Percentiles rank a stretch among this genome's conserved stretches.
phyloP scores from a whole-genome alignment of 2,113 vertebrate genomes.

The Phodopus roborovskii region DNA sequence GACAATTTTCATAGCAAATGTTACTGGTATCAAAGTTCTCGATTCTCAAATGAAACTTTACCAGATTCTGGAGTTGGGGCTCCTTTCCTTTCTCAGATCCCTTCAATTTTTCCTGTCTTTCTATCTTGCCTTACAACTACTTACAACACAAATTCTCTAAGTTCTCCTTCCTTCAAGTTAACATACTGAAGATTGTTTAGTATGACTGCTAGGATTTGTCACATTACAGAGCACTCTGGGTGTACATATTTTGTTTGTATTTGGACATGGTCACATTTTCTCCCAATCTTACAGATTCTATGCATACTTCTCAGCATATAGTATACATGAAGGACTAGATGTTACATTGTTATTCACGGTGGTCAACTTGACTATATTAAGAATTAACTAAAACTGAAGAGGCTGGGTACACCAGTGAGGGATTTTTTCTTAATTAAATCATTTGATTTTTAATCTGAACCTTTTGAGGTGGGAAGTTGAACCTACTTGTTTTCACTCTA shows the following conservation, averaged over 20 bases:
- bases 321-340: neutral
- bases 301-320: neutral
- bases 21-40: neutral
- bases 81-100: neutral
- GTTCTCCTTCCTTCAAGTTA: neutral
- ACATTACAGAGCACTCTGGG: neutral
- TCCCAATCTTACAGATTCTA: neutral
- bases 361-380: neutral
- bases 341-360: neutral
- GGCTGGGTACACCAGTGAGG: neutral
- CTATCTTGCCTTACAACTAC: neutral
- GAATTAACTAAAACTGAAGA: neutral
- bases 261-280: neutral
- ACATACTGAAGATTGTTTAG: neutral
- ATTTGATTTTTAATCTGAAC: neutral
- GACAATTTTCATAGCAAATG: neutral
- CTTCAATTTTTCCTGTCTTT: neutral
- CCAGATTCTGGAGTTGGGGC: no score
- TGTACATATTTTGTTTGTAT: conserved; percentile 6
- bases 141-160: neutral
- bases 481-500: neutral
- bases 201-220: neutral
- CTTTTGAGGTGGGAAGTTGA: neutral
- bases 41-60: no score
- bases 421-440: neutral